Evolutionary conservation across 2,888 invertebrate species (phyloP).

Genomic region (Eueremaeus valkanovi): DNA sequence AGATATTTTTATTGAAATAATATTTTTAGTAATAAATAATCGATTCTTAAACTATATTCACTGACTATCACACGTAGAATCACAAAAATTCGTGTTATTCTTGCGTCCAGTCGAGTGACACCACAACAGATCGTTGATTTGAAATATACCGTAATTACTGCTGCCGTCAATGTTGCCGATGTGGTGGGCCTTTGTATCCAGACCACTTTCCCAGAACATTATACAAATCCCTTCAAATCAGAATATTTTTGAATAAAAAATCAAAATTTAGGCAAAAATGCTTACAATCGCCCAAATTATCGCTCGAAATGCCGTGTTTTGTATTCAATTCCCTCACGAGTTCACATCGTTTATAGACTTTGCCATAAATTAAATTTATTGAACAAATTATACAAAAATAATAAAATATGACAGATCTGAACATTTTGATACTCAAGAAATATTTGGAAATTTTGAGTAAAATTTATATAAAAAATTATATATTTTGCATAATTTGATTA

Average conservation of each 20-base stretch:
- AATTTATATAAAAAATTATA: too few species aligned
- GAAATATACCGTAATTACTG: conserved; percentile 28
- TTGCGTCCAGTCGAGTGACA: conserved; percentile 18
- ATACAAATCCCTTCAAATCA: conserved; percentile 17
- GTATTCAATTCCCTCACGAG: not conserved
- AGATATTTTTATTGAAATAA: too few species aligned
- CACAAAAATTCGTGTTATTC: conserved; percentile 22
- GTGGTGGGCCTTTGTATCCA: conserved; percentile 15
- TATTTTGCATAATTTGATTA: too few species aligned
- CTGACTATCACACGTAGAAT: conserved; percentile 24
- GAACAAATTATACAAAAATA: not conserved
- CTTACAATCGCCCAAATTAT: conserved; percentile 11
- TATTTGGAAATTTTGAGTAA: too few species aligned
- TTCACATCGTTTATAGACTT: conserved; percentile 9
- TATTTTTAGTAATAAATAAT: not conserved
- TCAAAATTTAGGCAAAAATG: not conserved
- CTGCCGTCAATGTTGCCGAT: conserved; percentile 30
- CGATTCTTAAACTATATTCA: not conserved
- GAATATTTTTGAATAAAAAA: not conserved
- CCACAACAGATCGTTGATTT: conserved; percentile 14
- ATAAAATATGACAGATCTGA: too few species aligned
- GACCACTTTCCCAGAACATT: conserved; percentile 32
- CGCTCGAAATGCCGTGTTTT: not conserved
- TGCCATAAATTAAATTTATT: not conserved
- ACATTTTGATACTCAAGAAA: too few species aligned